Percentiles rank a stretch among this genome's conserved stretches.
Conservation (phyloP, 2,888 invertebrate species). For the Teinopalpus imperialis region DNA sequence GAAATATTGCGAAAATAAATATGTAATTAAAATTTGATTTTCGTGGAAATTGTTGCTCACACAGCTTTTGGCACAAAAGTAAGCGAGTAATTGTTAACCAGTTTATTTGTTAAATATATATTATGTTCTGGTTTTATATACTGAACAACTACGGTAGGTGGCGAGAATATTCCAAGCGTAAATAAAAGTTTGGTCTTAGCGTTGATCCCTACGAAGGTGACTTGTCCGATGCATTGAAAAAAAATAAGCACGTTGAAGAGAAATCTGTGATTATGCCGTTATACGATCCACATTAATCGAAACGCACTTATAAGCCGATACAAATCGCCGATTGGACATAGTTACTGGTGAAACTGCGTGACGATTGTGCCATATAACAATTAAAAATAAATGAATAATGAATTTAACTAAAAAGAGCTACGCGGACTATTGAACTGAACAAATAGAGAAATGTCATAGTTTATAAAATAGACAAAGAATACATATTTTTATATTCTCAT, state of each 20-base stretch:
- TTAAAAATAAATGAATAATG: slow-evolving; percentile 6
- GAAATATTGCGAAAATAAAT: slow-evolving; percentile 6
- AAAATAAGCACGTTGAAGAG: slow-evolving; percentile 43
- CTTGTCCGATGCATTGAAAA: neutral
- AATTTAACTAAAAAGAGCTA: slow-evolving; percentile 3
- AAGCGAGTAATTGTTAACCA: neutral
- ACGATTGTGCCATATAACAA: slow-evolving; percentile 17
- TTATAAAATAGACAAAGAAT: too few relatives aligned
- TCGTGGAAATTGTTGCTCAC: too few relatives aligned
- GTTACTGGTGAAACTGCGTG: slow-evolving; percentile 20
- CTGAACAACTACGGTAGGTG: too few relatives aligned
- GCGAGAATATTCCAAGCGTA: too few relatives aligned
- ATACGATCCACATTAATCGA: slow-evolving; percentile 18
- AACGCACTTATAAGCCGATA: slow-evolving; percentile 22
- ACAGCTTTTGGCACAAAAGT: too few relatives aligned
- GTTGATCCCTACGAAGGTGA: neutral
- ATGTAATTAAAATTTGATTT: neutral
- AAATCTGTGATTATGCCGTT: slow-evolving; percentile 44
- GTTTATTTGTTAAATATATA: too few relatives aligned
- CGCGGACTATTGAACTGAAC: too few relatives aligned
- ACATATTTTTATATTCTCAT: too few relatives aligned
- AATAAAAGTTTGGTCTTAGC: neutral
- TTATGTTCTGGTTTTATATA: too few relatives aligned
- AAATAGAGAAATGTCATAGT: too few relatives aligned
- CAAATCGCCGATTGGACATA: slow-evolving; percentile 21